Evolutionary conservation across 2,797 vertebrate genomes (phyloP), one percentile per base, ranked within the genome.

Genomic region (Megalops cyprinoides): DNA sequence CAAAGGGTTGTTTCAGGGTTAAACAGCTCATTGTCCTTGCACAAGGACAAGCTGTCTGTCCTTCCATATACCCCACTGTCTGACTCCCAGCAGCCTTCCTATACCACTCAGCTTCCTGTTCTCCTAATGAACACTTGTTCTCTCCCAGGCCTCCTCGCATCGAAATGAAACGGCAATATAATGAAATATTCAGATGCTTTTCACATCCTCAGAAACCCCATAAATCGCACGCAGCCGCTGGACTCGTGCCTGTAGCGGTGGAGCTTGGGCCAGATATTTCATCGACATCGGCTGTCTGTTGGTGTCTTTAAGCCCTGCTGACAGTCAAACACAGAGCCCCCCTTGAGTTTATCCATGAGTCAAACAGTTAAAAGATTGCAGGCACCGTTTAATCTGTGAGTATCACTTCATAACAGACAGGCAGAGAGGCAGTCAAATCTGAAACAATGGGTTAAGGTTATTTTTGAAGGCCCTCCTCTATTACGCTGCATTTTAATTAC

Each of bases 181-280:
- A 69, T 69, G 69, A 69, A 69, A 69, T 69, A 69, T 69, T 39
- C 65, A 69, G 65, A 14, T 42, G 65, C 34, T 69, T 69, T 69
- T 69, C 65, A 42, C 37, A 69, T 69, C 65, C 65, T 69, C 34
- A 69, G 34, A 39, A 69, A 69, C 42, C n/a, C 65, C 34, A 69
- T 69, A 42, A 69, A 42, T 37, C 65, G 34, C 20, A 39, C 37
- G 65, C n/a, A n/a, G n/a, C 34, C 65, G n/a, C 23, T 65, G 42
- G 34, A 23, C 65, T 69, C 65, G 28, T 34, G 14, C 62, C 28
- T 34, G 10, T 62, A 67, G 31, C 12, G 8, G 1, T 12, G 62
- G 15, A 12, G 31, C 20, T n/a, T 3, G 34, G 34, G 14, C 65
- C 65, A 69, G 65, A 39, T n/a, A 20, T 20, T 3, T 15, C 37